Percentiles rank a stretch among this genome's conserved stretches.
These are phyloP conservation scores for Calcarius lapponicus DNA, from an alignment of 2,797 vertebrate species.

Conservation along the genomic window DNA sequence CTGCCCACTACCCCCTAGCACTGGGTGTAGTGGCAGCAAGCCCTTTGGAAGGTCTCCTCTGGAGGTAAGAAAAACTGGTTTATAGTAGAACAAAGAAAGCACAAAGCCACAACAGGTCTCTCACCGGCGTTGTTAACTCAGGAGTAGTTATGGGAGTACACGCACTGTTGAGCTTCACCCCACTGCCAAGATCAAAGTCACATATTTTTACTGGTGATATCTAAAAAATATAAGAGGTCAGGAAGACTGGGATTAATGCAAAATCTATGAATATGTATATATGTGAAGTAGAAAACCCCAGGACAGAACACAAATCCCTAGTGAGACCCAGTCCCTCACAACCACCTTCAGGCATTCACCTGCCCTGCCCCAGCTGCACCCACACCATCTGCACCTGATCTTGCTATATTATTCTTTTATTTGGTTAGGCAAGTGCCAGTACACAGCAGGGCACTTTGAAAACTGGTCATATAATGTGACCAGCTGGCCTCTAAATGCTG, in stretches of 20 bases:
- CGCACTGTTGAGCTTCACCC: conserved; percentile 93
- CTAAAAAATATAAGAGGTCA: conserved; percentile 65
- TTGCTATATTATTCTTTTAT: background rate
- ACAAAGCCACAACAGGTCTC: background rate
- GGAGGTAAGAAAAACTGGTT: background rate
- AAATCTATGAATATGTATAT: background rate
- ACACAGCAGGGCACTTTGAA: background rate
- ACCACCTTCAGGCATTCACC: background rate
- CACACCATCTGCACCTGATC: background rate
- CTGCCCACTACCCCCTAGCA: too few species aligned
- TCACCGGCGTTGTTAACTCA: conserved; percentile 93
- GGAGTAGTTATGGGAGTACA: conserved; percentile 96
- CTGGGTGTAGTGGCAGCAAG: background rate
- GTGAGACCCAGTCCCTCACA: background rate
- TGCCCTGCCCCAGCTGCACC: background rate
- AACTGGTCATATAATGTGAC: fast-evolving
- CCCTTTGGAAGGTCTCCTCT: background rate
- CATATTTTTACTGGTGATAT: conserved; percentile 97
- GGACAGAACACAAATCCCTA: background rate
- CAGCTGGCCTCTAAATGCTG: background rate
- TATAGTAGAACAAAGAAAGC: background rate
- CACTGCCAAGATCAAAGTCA: conserved; percentile 97
- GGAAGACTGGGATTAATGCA: background rate
- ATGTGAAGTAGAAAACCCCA: background rate
- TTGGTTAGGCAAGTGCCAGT: background rate